Evolutionary conservation across 2,797 vertebrate genomes (phyloP), one percentile per base, ranked within the genome.

Genomic region (Gastrophryne carolinensis): DNA sequence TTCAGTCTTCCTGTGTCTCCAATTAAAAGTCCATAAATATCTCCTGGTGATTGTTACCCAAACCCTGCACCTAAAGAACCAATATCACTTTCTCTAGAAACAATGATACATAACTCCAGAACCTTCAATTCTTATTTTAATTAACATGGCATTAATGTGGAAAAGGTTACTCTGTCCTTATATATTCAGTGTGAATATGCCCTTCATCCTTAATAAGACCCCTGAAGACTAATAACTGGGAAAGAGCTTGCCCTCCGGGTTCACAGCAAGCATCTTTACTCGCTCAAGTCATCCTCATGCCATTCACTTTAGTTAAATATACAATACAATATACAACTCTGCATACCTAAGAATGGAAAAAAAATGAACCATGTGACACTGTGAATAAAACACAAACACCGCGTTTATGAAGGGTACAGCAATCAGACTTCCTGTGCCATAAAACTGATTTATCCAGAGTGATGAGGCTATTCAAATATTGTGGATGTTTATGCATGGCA

Each of bases 141-240:
- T 74, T 74, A 74, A 66, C 62, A 49, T 74, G 62, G 63, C 72
- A 74, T 74, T 74, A 74, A 66, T 74, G 62, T 74, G 63, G 62
- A 74, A 82, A 89, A 86, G 81, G 82, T 87, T 79, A 83, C 76
- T 82, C 87, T 90, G 89, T 88, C 83, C 84, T 86, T 87, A 84
- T 85, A 80, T 86, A 87, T 89, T 88, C 87, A 89, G 86, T 88
- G 82, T 82, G 84, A 81, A 72, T 87, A 86, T 50, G 62, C 85
- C 88, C 82, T 84, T 86, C 83, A 84, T 90, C 86, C 89, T 90
- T 92, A 92, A 92, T 85, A 87, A 91, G 89, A 89, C 86, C 90
- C 87, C 89, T 39, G 78, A 87, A 86, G 89, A 84, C 82, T 85
- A 83, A 89, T 90, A 91, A 91, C 37, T 34, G 37, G 63, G 26